phyloP scores from a whole-genome alignment of 2,888 invertebrate species.

The Drosophila flavopinicola region DNA sequence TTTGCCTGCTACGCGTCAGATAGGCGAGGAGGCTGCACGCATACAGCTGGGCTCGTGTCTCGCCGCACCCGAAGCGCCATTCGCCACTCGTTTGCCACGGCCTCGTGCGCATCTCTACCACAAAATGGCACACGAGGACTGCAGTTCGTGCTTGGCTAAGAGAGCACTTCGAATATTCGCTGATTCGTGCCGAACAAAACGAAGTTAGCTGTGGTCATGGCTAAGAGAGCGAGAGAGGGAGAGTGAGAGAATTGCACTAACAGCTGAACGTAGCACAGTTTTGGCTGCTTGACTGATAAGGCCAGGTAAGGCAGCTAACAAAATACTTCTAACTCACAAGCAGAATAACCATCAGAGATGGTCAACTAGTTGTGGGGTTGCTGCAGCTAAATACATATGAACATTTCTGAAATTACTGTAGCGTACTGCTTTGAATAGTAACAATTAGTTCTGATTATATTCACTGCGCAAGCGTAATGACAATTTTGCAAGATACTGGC shows the following conservation, averaged over 20 bases:
- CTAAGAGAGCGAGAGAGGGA: conserved; percentile 37
- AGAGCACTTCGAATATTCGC: conserved; percentile 13
- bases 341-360: background rate
- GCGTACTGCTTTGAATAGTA: conserved; percentile 2
- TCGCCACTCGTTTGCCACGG: conserved; percentile 27
- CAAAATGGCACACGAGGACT: conserved; percentile 30
- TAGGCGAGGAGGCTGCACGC: conserved; percentile 71
- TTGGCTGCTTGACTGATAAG: conserved; percentile 21
- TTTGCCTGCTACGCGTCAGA: conserved; percentile 64
- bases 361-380: background rate
- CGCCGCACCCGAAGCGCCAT: conserved; percentile 41
- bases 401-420: background rate
- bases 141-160: conserved; percentile 19
- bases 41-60: conserved; percentile 41
- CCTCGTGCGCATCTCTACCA: conserved; percentile 31
- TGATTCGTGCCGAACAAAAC: conserved; percentile 25
- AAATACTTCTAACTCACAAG: background rate
- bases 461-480: conserved; percentile 57
- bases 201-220: conserved; percentile 52
- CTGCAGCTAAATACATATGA: too few species aligned
- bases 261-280: conserved; percentile 60
- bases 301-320: background rate
- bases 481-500: conserved; percentile 16
- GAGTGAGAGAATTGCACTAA: conserved; percentile 7
- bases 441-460: background rate